These are phyloP conservation scores for Cryptoblepharus egeriae DNA, from an alignment of 2,797 vertebrate species.

Conservation along the genomic window DNA sequence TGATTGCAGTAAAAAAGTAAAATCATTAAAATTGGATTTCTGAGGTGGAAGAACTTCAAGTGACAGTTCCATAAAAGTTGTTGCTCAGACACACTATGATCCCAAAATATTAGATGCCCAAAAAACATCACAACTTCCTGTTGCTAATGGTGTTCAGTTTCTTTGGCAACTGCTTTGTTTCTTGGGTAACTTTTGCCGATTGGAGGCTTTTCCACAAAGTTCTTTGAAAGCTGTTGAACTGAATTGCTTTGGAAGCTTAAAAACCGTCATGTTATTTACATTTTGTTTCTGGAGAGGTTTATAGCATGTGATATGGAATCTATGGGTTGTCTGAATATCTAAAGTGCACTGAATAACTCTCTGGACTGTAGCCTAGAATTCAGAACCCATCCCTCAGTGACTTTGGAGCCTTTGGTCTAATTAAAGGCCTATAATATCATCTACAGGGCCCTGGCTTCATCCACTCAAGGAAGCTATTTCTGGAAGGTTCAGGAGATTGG, in stretches of 20 bases:
- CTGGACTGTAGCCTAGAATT: not conserved
- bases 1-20: too few relatives aligned
- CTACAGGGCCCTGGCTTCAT: too few relatives aligned
- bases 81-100: not conserved
- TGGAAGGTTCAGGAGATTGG: too few relatives aligned
- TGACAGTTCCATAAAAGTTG: not conserved
- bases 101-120: not conserved
- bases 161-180: slow-evolving; percentile 25
- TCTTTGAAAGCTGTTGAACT: not conserved
- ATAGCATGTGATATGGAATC: too few relatives aligned
- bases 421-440: too few relatives aligned
- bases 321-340: too few relatives aligned
- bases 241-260: not conserved
- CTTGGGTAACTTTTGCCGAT: slow-evolving; percentile 36
- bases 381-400: not conserved
- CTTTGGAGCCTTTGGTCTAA: too few relatives aligned
- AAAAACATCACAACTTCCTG: slow-evolving; percentile 27
- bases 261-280: too few relatives aligned
- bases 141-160: slow-evolving; percentile 58
- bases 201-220: not conserved
- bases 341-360: not conserved
- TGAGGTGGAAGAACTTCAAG: not conserved
- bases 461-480: too few relatives aligned
- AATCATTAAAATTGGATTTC: too few relatives aligned
- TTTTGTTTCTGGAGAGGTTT: too few relatives aligned